These are phyloP conservation scores for Odontocolon sp. DNA, from an alignment of 2,888 invertebrate genomes.

Conservation along the genomic window DNA sequence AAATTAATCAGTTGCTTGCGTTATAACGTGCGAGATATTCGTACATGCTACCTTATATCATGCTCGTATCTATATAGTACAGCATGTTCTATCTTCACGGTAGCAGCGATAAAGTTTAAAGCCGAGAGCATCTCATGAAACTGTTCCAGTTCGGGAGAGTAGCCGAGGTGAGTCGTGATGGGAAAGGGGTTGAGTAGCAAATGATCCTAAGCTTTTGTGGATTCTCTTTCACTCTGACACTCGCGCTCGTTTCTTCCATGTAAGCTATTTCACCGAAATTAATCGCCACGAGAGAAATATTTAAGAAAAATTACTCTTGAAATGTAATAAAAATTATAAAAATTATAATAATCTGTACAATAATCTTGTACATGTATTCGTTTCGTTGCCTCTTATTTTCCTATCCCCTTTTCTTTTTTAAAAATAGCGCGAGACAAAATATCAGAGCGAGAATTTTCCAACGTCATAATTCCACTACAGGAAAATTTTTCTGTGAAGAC, in stretches of 20 bases:
- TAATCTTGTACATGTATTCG: too few relatives aligned
- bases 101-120: constrained; percentile 54
- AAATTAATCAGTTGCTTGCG: constrained; percentile 48
- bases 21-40: constrained; percentile 24
- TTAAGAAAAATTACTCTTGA: too few relatives aligned
- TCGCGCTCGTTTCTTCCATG: too few relatives aligned
- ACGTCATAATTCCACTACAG: too few relatives aligned
- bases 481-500: constrained; percentile 32
- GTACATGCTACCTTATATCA: constrained; percentile 15
- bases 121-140: constrained; percentile 51
- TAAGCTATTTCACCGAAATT: too few relatives aligned
- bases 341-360: too few relatives aligned
- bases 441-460: too few relatives aligned
- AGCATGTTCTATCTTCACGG: constrained; percentile 35
- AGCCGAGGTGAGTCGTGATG: neutral
- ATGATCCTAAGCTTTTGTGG: constrained; percentile 22
- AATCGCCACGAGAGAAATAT: too few relatives aligned
- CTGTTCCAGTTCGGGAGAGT: constrained; percentile 40
- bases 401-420: too few relatives aligned
- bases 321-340: too few relatives aligned
- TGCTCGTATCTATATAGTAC: constrained; percentile 18
- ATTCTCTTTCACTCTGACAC: neutral
- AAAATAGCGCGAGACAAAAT: too few relatives aligned
- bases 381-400: too few relatives aligned
- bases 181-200: constrained; percentile 16